Conservation (phyloP, 2,888 invertebrate genomes). For the Diarsia rubi region DNA sequence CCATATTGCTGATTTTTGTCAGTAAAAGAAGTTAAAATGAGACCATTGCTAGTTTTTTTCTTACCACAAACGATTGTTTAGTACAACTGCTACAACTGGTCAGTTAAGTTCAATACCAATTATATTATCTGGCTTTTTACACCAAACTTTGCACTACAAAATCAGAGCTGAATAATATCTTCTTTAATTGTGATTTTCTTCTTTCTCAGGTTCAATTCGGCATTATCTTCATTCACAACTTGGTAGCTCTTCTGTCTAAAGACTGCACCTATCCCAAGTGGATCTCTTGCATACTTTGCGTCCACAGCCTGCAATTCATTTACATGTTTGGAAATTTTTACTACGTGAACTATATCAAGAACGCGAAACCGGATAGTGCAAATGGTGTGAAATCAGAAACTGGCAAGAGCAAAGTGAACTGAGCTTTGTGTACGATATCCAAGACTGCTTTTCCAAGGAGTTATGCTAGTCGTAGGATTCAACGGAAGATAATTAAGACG, state of each 20-base stretch:
- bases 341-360: constrained; percentile 60
- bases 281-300: constrained; percentile 35
- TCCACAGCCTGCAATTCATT: constrained; percentile 56
- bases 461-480: constrained; percentile 26
- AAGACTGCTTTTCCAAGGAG: constrained; percentile 7
- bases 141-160: background rate
- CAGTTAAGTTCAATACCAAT: background rate
- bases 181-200: background rate
- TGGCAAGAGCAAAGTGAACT: constrained; percentile 47
- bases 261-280: constrained; percentile 67
- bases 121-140: background rate
- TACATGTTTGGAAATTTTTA: constrained; percentile 71
- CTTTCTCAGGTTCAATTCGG: constrained; percentile 65
- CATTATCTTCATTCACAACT: constrained; percentile 65
- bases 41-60: background rate
- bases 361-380: background rate
- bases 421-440: background rate
- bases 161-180: background rate
- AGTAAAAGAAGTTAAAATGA: background rate
- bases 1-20: background rate
- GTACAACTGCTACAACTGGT: background rate
- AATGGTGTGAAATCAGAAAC: constrained; percentile 24
- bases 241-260: constrained; percentile 35
- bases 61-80: background rate
- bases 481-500: constrained; percentile 4